Percentiles rank a stretch among this genome's conserved stretches.
phyloP scores from a whole-genome alignment of 1,140 invertebrate genomes.

The Scaptomyza pallida region DNA sequence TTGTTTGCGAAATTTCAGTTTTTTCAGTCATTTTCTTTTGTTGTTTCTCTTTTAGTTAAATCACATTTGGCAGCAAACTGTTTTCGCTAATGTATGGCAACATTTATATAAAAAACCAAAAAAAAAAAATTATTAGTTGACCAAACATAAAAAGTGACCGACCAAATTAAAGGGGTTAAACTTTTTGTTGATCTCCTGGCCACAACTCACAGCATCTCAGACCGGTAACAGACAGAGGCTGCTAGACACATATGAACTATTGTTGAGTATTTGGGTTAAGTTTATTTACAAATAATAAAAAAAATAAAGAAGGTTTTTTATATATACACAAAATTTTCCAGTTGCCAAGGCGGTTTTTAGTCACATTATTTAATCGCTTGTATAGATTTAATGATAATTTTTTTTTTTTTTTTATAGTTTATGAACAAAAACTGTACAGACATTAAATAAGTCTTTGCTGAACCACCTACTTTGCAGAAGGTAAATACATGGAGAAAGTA shows the following conservation, averaged over 20 bases:
- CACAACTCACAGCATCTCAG: slow-evolving; percentile 12
- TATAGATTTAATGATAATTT: too few species aligned
- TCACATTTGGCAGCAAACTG: slow-evolving; percentile 19
- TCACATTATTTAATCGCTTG: too few species aligned
- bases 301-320: too few species aligned
- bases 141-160: slow-evolving; percentile 34
- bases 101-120: slow-evolving; percentile 38
- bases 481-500: not conserved
- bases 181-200: slow-evolving; percentile 49
- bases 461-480: not conserved
- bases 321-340: too few species aligned
- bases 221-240: not conserved
- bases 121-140: slow-evolving; percentile 32
- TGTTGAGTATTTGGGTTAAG: slow-evolving; percentile 5
- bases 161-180: slow-evolving; percentile 45
- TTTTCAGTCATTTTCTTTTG: slow-evolving; percentile 10
- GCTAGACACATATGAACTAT: slow-evolving; percentile 8
- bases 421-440: not conserved
- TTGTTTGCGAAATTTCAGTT: slow-evolving; percentile 54
- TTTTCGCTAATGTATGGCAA: slow-evolving; percentile 9
- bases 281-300: too few species aligned
- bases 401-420: not conserved
- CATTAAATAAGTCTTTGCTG: not conserved
- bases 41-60: slow-evolving; percentile 25
- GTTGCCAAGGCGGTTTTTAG: too few species aligned